phyloP scores from a whole-genome alignment of 2,797 vertebrate species.

The Eurystomus glaucurus region DNA sequence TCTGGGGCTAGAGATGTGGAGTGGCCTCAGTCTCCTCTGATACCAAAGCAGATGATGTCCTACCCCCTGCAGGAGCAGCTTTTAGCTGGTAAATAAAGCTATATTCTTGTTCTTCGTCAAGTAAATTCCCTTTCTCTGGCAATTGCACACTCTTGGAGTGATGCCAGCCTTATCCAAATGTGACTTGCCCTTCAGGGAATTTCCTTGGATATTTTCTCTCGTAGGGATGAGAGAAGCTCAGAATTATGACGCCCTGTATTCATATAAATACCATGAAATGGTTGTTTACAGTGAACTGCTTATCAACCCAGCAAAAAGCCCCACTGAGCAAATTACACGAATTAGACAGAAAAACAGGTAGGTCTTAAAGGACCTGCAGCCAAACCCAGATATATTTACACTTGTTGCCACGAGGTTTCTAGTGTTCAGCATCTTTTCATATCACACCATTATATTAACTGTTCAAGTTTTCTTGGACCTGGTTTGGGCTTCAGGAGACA shows the following conservation, averaged over 20 bases:
- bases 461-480: not conserved
- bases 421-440: not conserved
- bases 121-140: slow-evolving; percentile 18
- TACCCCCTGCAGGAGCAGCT: slow-evolving; percentile 1
- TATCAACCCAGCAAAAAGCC: slow-evolving; percentile 19
- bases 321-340: not conserved
- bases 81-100: slow-evolving; percentile 32
- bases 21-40: not conserved
- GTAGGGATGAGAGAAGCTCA: not conserved
- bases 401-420: not conserved
- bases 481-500: not conserved
- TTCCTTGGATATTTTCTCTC: slow-evolving; percentile 11
- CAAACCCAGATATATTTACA: not conserved
- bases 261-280: not conserved
- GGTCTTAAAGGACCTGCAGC: not conserved
- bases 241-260: slow-evolving; percentile 15
- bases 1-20: not conserved
- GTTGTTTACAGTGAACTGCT: slow-evolving; percentile 11
- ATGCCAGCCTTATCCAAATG: slow-evolving; percentile 31
- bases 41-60: not conserved
- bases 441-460: not conserved
- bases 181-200: slow-evolving; percentile 11
- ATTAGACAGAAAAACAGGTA: slow-evolving; percentile 25
- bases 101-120: not conserved
- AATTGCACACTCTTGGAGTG: not conserved